Percentiles rank a stretch among this genome's conserved stretches.
Conservation (phyloP, 2,113 vertebrate species). For the Ageneiosus marmoratus region DNA sequence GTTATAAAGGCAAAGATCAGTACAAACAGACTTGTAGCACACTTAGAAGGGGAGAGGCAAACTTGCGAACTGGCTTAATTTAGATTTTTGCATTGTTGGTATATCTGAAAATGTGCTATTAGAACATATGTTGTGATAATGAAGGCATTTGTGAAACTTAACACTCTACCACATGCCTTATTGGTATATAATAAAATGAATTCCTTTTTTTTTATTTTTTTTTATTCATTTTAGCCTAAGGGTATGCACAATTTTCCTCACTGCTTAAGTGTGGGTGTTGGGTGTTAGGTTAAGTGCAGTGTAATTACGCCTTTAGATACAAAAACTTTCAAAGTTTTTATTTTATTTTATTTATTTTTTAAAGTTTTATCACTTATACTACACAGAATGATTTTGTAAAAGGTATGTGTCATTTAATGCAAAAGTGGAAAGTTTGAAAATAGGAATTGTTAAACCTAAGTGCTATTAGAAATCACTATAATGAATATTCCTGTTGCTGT, state of each 20-base stretch:
- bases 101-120: background rate
- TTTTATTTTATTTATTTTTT: too few species aligned
- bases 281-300: background rate
- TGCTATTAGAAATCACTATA: background rate
- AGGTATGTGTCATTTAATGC: background rate
- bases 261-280: background rate
- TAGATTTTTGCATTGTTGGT: background rate
- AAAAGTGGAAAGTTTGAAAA: background rate
- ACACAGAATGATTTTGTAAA: too few species aligned
- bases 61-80: background rate
- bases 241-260: background rate
- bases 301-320: background rate
- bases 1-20: background rate
- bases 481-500: background rate
- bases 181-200: background rate
- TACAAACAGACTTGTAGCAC: too few species aligned
- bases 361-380: background rate
- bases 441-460: background rate
- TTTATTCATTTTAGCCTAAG: background rate
- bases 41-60: too few species aligned
- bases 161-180: background rate
- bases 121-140: constrained; percentile 6
- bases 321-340: background rate
- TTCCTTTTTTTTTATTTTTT: too few species aligned
- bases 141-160: background rate